Evolutionary conservation across 2,888 invertebrate genomes (phyloP).

Genomic region (Notodonta ziczac): DNA sequence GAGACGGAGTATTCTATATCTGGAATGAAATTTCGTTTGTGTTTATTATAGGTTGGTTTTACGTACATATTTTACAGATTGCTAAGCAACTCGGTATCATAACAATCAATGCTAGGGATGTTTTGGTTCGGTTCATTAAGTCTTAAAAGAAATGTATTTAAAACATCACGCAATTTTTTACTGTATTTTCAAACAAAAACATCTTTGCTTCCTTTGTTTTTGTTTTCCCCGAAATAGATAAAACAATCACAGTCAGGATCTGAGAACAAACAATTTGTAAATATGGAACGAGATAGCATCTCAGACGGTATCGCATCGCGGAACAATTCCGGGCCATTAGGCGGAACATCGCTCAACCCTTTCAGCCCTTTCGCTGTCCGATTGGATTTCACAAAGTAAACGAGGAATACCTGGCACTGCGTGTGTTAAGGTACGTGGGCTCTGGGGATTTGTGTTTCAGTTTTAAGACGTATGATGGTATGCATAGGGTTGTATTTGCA

Average conservation of each 20-base stretch:
- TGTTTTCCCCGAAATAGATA: neutral
- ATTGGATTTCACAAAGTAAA: conserved; percentile 51
- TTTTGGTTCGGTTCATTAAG: no score
- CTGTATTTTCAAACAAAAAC: neutral
- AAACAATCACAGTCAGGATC: conserved; percentile 5
- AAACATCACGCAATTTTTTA: no score
- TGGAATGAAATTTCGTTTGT: no score
- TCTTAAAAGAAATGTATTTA: no score
- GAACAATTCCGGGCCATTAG: conserved; percentile 50
- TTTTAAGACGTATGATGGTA: neutral
- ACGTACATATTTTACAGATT: no score
- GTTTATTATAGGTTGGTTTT: no score
- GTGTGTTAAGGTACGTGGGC: conserved; percentile 13
- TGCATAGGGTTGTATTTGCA: neutral
- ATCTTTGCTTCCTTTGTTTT: neutral
- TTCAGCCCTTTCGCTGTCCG: conserved; percentile 45
- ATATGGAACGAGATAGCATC: conserved; percentile 20
- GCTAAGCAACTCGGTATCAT: no score
- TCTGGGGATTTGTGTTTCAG: neutral
- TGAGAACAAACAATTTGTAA: conserved; percentile 6
- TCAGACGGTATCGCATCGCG: conserved; percentile 32
- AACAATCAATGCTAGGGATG: no score
- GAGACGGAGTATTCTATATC: neutral
- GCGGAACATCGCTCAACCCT: conserved; percentile 46
- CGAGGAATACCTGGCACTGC: conserved; percentile 21